phyloP scores from a whole-genome alignment of 2,888 invertebrate genomes.

The Nysson spinosus region DNA sequence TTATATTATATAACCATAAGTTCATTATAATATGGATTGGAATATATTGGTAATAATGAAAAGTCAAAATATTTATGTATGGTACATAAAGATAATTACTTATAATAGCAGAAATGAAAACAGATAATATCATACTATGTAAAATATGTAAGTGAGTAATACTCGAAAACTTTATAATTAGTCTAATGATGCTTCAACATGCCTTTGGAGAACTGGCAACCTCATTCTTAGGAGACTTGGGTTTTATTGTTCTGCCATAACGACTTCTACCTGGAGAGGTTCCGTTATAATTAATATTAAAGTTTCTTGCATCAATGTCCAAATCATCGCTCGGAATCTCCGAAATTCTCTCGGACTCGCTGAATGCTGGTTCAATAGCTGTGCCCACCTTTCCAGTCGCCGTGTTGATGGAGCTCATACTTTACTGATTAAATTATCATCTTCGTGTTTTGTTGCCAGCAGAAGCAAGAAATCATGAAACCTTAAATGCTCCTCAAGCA shows the following conservation, averaged over 20 bases:
- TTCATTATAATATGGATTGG: neutral
- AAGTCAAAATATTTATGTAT: neutral
- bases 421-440: conserved; percentile 40
- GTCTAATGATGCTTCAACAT: conserved; percentile 34
- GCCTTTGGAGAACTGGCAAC: conserved; percentile 57
- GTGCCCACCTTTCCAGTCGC: conserved; percentile 40
- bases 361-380: conserved; percentile 22
- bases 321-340: conserved; percentile 16
- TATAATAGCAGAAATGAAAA: conserved; percentile 2
- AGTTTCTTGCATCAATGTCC: conserved; percentile 15
- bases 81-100: neutral
- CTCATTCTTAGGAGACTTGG: conserved; percentile 72
- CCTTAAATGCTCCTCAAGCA: conserved; percentile 12
- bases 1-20: conserved; percentile 10
- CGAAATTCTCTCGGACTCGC: conserved; percentile 8
- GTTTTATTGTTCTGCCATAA: conserved; percentile 81
- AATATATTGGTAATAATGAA: neutral
- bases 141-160: neutral
- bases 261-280: conserved; percentile 77
- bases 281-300: conserved; percentile 14
- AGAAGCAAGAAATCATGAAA: conserved; percentile 17
- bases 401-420: conserved; percentile 46
- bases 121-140: neutral
- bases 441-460: conserved; percentile 1
- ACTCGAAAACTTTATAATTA: conserved; percentile 13